Evolutionary conservation across 2,797 vertebrate genomes (phyloP).

Genomic region (Neomorphus geoffroyi): DNA sequence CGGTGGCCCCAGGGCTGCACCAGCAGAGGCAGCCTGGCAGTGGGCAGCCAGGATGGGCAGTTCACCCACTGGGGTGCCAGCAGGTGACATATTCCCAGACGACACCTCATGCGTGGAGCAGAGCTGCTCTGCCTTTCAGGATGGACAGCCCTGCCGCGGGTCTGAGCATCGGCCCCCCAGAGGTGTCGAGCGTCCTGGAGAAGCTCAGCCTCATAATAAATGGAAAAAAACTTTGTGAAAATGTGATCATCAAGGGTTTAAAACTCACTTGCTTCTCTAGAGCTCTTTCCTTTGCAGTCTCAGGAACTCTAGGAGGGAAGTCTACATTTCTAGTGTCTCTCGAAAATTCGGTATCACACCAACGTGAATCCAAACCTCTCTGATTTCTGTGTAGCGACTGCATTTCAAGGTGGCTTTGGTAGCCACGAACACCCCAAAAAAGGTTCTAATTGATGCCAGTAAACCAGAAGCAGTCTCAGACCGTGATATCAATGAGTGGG

Average conservation of each 20-base stretch:
- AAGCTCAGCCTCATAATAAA: not conserved
- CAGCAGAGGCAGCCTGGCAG: not conserved
- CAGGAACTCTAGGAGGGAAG: not conserved
- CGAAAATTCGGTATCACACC: not conserved
- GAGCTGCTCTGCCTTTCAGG: not conserved
- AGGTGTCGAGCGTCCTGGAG: not conserved
- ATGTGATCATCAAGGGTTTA: not conserved
- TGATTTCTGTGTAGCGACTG: not conserved
- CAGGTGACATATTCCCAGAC: not conserved
- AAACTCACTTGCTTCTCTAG: not conserved
- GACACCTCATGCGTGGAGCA: rapidly evolving
- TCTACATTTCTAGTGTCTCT: not conserved
- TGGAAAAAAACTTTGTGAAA: not conserved
- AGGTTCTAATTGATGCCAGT: not conserved
- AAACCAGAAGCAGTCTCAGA: not conserved
- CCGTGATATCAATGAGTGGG: not conserved
- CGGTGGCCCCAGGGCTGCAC: rapidly evolving
- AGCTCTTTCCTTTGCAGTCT: not conserved
- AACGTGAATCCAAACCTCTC: not conserved
- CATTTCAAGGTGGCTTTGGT: not conserved
- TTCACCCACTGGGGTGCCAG: rapidly evolving
- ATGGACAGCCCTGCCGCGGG: not conserved
- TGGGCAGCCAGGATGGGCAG: not conserved
- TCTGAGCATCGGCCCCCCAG: not conserved
- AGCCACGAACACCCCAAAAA: not conserved